These are phyloP conservation scores for Psilopsiagon aymara DNA, from an alignment of 2,113 vertebrate species.

Conservation along the genomic window DNA sequence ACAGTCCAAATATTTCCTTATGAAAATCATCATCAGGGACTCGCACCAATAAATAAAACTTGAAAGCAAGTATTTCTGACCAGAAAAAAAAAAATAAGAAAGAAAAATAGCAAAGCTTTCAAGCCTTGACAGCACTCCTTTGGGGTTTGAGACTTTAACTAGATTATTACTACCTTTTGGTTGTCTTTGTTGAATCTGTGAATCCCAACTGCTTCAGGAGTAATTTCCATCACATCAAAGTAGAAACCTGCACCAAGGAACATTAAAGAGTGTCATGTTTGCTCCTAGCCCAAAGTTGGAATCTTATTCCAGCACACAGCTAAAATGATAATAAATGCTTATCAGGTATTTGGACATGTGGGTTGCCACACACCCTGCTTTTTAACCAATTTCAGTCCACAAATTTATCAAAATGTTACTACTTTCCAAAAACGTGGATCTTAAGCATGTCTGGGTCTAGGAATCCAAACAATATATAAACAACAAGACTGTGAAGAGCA, in stretches of 20 bases:
- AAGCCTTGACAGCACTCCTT: neutral
- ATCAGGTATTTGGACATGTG: neutral
- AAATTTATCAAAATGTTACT: neutral
- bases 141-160: neutral
- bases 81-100: no score
- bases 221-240: slow-evolving; percentile 95
- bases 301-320: neutral
- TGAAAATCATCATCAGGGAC: neutral
- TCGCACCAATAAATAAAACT: neutral
- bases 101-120: neutral
- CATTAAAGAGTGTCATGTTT: neutral
- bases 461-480: neutral
- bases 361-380: neutral
- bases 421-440: neutral
- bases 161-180: slow-evolving; percentile 74
- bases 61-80: neutral
- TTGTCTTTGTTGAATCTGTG: slow-evolving; percentile 83
- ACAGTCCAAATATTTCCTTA: neutral
- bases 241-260: slow-evolving; percentile 82
- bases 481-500: neutral
- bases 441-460: neutral
- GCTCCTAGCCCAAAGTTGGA: neutral
- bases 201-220: slow-evolving; percentile 83
- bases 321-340: neutral
- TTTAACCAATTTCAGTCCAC: neutral